phyloP scores from a whole-genome alignment of 2,113 vertebrate genomes.

The Phyllopteryx taeniolatus region DNA sequence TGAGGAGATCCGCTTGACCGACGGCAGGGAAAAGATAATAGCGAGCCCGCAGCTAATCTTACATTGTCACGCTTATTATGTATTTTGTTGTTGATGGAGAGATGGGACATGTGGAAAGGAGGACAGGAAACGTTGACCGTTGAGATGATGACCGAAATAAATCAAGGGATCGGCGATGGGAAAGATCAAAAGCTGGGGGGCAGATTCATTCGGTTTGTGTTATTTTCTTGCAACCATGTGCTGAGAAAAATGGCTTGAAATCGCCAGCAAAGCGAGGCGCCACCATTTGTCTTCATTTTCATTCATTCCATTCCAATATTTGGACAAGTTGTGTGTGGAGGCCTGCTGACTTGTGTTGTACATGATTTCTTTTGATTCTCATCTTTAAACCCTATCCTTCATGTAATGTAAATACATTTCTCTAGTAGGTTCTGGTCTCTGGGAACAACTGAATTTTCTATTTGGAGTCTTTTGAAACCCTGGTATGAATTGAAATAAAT shows the following conservation, averaged over 20 bases:
- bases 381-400: no score
- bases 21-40: constrained; percentile 55
- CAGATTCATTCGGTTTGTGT: constrained; percentile 15
- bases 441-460: no score
- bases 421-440: no score
- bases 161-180: constrained; percentile 27
- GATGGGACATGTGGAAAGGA: constrained; percentile 40
- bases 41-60: constrained; percentile 53
- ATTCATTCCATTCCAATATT: not conserved
- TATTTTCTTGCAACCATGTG: constrained; percentile 19
- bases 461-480: no score
- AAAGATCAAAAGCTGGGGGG: constrained; percentile 7
- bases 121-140: constrained; percentile 41
- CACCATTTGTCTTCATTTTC: not conserved
- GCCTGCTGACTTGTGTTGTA: no score
- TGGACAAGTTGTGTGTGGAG: not conserved
- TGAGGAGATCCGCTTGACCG: constrained; percentile 60
- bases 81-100: constrained; percentile 44
- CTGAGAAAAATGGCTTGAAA: constrained; percentile 10
- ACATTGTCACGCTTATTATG: constrained; percentile 30
- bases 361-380: no score
- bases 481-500: no score
- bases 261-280: constrained; percentile 14
- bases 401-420: no score
- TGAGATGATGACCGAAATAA: constrained; percentile 48